Evolutionary conservation across 2,113 vertebrate species (phyloP).

Genomic region (Menura novaehollandiae): DNA sequence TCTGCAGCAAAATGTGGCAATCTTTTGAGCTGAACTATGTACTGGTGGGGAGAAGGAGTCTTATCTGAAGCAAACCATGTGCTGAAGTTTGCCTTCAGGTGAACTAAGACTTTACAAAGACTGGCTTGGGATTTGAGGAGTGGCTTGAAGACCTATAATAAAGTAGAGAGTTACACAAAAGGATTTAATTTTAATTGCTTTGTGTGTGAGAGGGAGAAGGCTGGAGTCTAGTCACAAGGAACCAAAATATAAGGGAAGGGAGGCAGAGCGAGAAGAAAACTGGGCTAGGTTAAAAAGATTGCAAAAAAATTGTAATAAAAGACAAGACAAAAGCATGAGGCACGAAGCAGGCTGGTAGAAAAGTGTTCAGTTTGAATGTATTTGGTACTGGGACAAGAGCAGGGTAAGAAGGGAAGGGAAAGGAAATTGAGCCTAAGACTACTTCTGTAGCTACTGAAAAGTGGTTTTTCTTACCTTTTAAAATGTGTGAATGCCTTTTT

Average conservation of each 20-base stretch:
- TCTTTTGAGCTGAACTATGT: not conserved
- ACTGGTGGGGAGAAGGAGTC: not conserved
- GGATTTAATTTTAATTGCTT: constrained; percentile 8
- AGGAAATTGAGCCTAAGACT: not conserved
- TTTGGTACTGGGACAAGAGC: not conserved
- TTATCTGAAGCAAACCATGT: not conserved
- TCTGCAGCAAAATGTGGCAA: not conserved
- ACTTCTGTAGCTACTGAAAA: not conserved
- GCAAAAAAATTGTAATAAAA: not conserved
- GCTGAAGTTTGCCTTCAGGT: not conserved
- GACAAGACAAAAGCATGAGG: not conserved
- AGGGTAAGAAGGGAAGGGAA: not conserved
- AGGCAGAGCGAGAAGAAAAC: not conserved
- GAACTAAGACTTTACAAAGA: not conserved
- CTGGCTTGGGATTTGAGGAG: not conserved
- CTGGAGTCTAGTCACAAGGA: not conserved
- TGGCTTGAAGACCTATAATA: not conserved
- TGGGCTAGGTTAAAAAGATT: not conserved
- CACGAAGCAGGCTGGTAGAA: not conserved
- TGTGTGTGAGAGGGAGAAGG: not conserved
- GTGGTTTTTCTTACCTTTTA: not conserved
- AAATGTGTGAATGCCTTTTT: not conserved
- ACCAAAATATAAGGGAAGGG: not conserved
- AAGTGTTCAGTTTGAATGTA: not conserved
- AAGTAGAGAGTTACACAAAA: not conserved